These are phyloP conservation scores for Pardalotus punctatus DNA, from an alignment of 2,113 vertebrate species.

Conservation along the genomic window DNA sequence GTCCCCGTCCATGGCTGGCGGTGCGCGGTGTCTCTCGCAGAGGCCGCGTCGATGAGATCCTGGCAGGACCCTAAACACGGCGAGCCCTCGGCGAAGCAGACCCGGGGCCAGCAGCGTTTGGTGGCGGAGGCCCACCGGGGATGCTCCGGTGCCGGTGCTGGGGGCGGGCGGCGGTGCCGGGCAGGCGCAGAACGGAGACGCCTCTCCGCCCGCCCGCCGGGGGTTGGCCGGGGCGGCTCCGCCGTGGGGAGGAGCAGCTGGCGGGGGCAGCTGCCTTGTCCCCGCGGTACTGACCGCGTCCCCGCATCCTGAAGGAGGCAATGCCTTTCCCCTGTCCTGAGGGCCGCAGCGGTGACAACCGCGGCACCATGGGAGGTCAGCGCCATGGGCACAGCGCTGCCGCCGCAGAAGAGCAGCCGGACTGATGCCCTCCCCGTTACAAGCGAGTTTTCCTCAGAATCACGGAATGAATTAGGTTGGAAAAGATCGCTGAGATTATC, in stretches of 20 bases:
- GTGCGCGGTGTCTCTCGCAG: not conserved
- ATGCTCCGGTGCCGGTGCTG: not conserved
- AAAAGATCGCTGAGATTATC: not conserved
- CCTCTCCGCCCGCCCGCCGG: not conserved
- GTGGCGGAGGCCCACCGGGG: not conserved
- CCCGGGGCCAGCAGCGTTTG: accelerated
- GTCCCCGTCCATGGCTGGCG: constrained; percentile 58
- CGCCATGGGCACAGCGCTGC: not conserved
- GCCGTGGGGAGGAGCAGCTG: not conserved
- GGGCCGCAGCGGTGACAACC: not conserved
- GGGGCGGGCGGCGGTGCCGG: not conserved
- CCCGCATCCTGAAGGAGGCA: not conserved
- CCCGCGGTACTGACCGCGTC: accelerated
- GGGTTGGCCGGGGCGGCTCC: not conserved
- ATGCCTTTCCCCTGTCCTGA: not conserved
- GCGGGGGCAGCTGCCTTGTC: accelerated
- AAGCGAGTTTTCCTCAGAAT: not conserved
- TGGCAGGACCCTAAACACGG: not conserved
- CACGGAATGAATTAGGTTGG: not conserved
- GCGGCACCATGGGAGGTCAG: not conserved
- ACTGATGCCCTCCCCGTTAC: not conserved
- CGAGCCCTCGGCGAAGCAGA: not conserved
- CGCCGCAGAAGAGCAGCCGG: too few species aligned
- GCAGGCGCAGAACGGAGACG: not conserved
- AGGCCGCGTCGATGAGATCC: not conserved